Base-by-base conservation (phyloP, 2,113 vertebrate species). In the Raja brachyura region DNA sequence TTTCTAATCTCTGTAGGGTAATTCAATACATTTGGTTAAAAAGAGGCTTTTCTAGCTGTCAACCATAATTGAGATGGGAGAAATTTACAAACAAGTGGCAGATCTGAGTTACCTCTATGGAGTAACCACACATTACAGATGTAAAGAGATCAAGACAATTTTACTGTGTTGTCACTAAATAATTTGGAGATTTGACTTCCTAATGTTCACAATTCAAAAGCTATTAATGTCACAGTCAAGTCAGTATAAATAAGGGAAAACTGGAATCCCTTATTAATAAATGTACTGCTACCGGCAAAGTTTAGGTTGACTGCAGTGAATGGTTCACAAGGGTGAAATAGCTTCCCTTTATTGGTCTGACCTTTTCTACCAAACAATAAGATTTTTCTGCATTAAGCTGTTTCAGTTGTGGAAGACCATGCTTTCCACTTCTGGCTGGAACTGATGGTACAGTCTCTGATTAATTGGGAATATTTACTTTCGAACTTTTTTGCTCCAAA, bases 111-210 rank as follows among this genome's bases (percentile, higher is more conserved):
- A 93, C 93, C 94, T 95, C 93, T 93, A 94, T 63, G 90, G 94
- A 95, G 93, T 93, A 95, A 63, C 93, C 94, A 94, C 28, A 94
- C 94, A 94, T 94, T 94, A 88, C 93, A 93, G 77, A 94, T 66
- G 93, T 93, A 77, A 61, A 59, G 94, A 94, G 74, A 93, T 94
- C 94, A 93, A 95, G 31, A 9, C 48, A 7, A 92, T 39, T 73
- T 73, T 74, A 92, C 22, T 7, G 22, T 54, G 28, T 73, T 74
- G 73, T 25, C 1, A 20, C 9, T 20, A 73, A 74, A 73, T 73
- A 73, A 73, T n/a, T 9, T 20, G 7, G 68, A 28, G 10, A 54
- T 68, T 54, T 92, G 90, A 48, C 90, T 74, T 68, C 61, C 66
- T 3, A 25, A 92, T 48, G 88, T 14, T 20, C 61, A 92, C 66